These are phyloP conservation scores for Eucriotettix oculatus DNA, from an alignment of 2,888 invertebrate species.

Conservation along the genomic window DNA sequence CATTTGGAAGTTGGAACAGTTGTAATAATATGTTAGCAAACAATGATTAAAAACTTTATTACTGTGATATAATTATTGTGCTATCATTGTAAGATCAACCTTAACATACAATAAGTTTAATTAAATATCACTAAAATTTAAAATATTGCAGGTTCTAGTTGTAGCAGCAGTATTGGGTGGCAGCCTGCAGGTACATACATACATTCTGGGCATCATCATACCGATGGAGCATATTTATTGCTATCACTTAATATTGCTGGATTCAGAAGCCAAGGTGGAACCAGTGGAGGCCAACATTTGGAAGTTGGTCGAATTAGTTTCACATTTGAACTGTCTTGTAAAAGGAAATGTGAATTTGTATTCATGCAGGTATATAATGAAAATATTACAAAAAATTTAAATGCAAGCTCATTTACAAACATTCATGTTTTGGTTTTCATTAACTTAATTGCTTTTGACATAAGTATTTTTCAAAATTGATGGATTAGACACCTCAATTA, in stretches of 20 bases:
- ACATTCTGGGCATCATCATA: constrained; percentile 29
- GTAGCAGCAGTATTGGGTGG: constrained; percentile 26
- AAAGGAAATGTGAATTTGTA: constrained; percentile 30
- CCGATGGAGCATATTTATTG: constrained; percentile 30
- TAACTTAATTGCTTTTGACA: too few species aligned
- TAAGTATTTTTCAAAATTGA: too few species aligned
- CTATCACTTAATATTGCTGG: constrained; percentile 28
- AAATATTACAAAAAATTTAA: too few species aligned
- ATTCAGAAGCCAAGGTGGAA: constrained; percentile 24
- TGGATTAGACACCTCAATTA: too few species aligned
- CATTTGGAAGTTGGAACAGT: too few species aligned
- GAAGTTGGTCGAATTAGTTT: constrained; percentile 30
- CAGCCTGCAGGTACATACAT: constrained; percentile 29
- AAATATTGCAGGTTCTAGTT: constrained; percentile 8
- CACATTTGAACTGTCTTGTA: constrained; percentile 33
- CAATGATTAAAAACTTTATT: too few species aligned
- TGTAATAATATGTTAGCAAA: too few species aligned
- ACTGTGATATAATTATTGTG: too few species aligned
- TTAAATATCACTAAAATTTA: not conserved
- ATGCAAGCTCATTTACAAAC: too few species aligned
- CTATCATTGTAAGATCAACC: too few species aligned
- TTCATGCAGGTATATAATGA: constrained; percentile 28
- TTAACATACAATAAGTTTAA: not conserved
- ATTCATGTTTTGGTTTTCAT: too few species aligned
- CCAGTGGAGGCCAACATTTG: constrained; percentile 22